Percentiles rank a stretch among this genome's conserved stretches.
Evolutionary conservation across 1,140 invertebrate species (phyloP).

Genomic region (Antheraea pernyi): DNA sequence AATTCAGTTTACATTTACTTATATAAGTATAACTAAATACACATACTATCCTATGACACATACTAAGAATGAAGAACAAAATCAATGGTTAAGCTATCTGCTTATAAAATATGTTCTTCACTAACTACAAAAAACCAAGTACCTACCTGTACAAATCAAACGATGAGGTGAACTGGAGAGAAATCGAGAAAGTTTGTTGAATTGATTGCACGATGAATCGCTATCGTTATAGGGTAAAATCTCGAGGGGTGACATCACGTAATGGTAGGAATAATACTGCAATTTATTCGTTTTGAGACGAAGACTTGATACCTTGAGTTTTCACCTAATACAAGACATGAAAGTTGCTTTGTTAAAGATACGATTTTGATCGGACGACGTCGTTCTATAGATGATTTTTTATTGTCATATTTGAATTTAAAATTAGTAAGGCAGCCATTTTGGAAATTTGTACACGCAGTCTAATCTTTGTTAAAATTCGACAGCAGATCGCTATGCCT

Average conservation of each 20-base stretch:
- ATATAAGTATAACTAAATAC: too few species aligned
- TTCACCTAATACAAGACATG: neutral
- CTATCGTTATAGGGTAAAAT: neutral
- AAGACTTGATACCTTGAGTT: neutral
- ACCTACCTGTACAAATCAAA: neutral
- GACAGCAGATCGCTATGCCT: too few species aligned
- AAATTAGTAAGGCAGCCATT: too few species aligned
- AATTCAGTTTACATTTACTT: too few species aligned
- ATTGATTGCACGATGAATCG: neutral
- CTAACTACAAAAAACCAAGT: neutral
- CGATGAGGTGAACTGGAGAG: neutral
- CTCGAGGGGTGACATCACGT: neutral
- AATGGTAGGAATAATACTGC: neutral
- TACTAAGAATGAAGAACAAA: too few species aligned
- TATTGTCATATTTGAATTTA: too few species aligned
- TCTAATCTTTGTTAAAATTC: too few species aligned
- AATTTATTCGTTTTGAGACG: neutral
- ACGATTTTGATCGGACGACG: neutral
- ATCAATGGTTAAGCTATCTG: too few species aligned
- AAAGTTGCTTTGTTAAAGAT: neutral
- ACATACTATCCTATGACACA: too few species aligned
- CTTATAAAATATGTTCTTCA: too few species aligned
- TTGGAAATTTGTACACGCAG: too few species aligned
- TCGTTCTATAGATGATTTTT: neutral
- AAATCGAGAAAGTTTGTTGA: constrained; percentile 1